These are phyloP conservation scores for Apis laboriosa DNA, from an alignment of 1,140 invertebrate species.

Conservation along the genomic window DNA sequence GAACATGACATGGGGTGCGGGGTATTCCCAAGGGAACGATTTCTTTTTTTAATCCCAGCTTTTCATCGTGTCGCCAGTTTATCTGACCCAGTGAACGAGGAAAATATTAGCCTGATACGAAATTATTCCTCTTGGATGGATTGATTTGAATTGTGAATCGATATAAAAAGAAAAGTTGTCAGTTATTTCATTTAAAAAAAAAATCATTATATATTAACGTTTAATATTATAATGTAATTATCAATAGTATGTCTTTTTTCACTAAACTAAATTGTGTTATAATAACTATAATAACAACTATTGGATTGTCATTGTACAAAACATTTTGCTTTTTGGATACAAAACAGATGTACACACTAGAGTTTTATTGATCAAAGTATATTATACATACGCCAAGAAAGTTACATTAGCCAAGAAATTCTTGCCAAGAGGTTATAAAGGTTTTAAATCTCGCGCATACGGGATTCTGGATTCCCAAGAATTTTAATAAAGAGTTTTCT, in stretches of 20 bases:
- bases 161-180: too few relatives aligned
- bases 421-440: not conserved
- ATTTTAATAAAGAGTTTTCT: not conserved
- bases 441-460: not conserved
- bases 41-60: slow-evolving; percentile 13
- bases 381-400: not conserved
- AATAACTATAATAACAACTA: too few relatives aligned
- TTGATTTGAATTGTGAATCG: not conserved
- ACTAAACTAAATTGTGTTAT: too few relatives aligned
- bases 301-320: too few relatives aligned
- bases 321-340: not conserved
- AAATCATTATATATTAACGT: too few relatives aligned
- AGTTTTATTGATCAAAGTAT: not conserved
- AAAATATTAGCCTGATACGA: not conserved
- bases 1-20: slow-evolving; percentile 6
- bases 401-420: not conserved
- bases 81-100: not conserved
- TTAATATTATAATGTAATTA: too few relatives aligned
- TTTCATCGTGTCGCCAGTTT: not conserved
- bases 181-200: too few relatives aligned
- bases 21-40: slow-evolving; percentile 5
- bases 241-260: too few relatives aligned
- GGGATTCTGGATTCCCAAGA: not conserved
- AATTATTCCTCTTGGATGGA: not conserved
- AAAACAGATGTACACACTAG: not conserved